Evolutionary conservation across 1,140 invertebrate species (phyloP).

Genomic region (Drosophila miranda): DNA sequence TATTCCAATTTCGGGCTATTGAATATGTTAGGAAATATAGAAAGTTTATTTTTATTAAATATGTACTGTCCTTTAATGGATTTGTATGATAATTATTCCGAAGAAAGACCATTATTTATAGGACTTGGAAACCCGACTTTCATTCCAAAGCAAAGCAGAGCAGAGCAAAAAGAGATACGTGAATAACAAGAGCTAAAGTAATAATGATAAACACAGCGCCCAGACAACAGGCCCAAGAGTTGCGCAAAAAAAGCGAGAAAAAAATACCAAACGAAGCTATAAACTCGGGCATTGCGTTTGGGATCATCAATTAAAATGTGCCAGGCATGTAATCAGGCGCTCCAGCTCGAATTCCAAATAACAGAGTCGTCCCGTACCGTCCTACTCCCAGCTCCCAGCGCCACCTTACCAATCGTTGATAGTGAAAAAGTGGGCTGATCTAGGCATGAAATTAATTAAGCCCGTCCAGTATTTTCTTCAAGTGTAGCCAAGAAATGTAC

Average conservation of each 20-base stretch:
- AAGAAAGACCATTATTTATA: conserved; percentile 24
- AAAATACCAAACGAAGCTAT: conserved; percentile 45
- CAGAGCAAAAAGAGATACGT: conserved; percentile 15
- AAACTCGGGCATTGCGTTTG: conserved; percentile 46
- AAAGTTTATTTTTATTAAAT: too few species aligned
- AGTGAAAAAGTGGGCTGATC: conserved; percentile 44
- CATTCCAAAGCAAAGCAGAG: conserved; percentile 16
- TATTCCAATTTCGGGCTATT: too few species aligned
- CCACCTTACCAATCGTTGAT: background rate
- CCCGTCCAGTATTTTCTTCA: conserved; percentile 11
- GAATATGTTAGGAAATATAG: background rate
- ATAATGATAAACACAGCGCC: conserved; percentile 59
- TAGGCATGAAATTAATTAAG: conserved; percentile 41
- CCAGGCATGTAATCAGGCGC: conserved; percentile 55
- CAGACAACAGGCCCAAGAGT: conserved; percentile 22
- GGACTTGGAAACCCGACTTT: conserved; percentile 41
- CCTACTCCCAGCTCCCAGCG: background rate
- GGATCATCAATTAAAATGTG: conserved; percentile 68
- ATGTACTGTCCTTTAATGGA: background rate
- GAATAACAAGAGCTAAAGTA: conserved; percentile 45
- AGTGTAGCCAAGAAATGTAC: conserved; percentile 26
- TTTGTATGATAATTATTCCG: background rate
- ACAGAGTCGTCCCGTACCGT: background rate
- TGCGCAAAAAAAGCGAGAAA: conserved; percentile 27
- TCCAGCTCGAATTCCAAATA: conserved; percentile 37